Conservation (phyloP, 2,888 invertebrate species). For the Chorisops tibialis region DNA sequence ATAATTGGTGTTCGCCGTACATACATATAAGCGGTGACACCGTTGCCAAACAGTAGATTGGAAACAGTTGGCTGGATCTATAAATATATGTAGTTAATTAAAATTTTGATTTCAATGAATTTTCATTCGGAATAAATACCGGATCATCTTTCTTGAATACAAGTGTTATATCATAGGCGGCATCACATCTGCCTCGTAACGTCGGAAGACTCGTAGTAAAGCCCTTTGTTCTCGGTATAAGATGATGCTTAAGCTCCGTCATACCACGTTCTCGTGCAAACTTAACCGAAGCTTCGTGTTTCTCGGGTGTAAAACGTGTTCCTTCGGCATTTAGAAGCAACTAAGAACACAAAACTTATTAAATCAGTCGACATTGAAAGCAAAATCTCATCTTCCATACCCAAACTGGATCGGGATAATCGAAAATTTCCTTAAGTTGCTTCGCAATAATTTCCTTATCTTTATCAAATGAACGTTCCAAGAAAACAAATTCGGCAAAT, state of each 20-base stretch:
- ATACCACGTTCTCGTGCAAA: conserved; percentile 84
- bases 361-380: not conserved
- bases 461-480: conserved; percentile 87
- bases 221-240: conserved; percentile 93
- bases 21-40: conserved; percentile 70
- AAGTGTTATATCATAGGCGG: conserved; percentile 79
- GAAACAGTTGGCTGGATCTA: conserved; percentile 72
- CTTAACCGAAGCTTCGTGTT: conserved; percentile 81
- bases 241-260: conserved; percentile 80
- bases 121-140: conserved; percentile 44
- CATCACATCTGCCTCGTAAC: conserved; percentile 75
- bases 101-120: not conserved
- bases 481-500: conserved; percentile 90
- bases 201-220: conserved; percentile 82
- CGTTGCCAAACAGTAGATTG: conserved; percentile 70
- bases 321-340: conserved; percentile 89
- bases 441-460: conserved; percentile 78
- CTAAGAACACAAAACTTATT: conserved; percentile 51
- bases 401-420: conserved; percentile 90
- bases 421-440: conserved; percentile 76
- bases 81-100: conserved; percentile 32
- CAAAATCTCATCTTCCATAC: conserved; percentile 54
- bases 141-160: conserved; percentile 65
- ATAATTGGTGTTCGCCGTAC: conserved; percentile 79
- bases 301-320: conserved; percentile 82